Base-by-base conservation (phyloP, 2,888 invertebrate species). In the Ferrisia virgata region DNA sequence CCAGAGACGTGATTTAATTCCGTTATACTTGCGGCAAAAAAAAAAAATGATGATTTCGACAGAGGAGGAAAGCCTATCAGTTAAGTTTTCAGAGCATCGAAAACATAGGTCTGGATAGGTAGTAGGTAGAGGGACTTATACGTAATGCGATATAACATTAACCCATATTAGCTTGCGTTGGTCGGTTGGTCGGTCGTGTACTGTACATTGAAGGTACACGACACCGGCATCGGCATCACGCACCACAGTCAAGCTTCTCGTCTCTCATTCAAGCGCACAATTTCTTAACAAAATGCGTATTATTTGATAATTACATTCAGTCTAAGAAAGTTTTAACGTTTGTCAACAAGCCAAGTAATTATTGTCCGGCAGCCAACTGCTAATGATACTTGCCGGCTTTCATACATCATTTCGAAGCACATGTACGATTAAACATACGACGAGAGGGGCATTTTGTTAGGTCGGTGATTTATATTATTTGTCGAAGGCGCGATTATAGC, bases 321-420 rank as follows among this genome's bases (percentile, higher is more conserved):
- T 72, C 33, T 72, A 72, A 72, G 33, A 72, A 72, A 72, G 72
- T 72, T 72, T 72, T 72, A 72, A 33, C 72, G 33, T 72, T 64
- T 72, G 72, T 72, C 72, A 72, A 72, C 33, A 33, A 72, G 72
- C 72, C 72, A 72, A 72, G 72, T 33, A 31, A 72, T 72, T 33
- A 72, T 33, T 72, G 72, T 72, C 33, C 33, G 33, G 72, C n/a
- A 72, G 72, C 72, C 72, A 72, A 72, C 31, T 72, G 72, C 72
- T 72, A 72, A 36, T 33, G 72, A 72, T 72, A 72, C 33, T 64
- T 64, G 58, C 58, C 58, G 28, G 58, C 58, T 64, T 64, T 64
- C 58, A 64, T 64, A 64, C 11, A 64, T 64, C 58, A 64, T 28
- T 64, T 28, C 58, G 58, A 25, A 64, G 58, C 58, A 64, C 58